Evolutionary conservation across 2,888 invertebrate species (phyloP).

Genomic region (Meganola albula): DNA sequence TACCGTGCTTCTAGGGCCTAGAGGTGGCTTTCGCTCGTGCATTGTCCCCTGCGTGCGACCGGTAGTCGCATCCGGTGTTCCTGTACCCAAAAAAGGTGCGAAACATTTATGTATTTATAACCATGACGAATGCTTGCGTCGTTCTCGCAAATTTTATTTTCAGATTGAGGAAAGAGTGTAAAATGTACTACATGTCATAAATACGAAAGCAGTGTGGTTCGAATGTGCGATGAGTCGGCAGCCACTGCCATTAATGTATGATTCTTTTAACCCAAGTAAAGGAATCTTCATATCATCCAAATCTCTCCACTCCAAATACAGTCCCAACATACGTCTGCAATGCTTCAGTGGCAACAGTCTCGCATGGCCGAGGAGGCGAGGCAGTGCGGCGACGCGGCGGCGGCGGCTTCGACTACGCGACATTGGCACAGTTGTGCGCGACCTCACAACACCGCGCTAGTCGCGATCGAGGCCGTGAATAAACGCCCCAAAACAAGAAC

Average conservation of each 20-base stretch:
- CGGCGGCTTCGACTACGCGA: conserved; percentile 48
- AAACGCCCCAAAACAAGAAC: conserved; percentile 67
- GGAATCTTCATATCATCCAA: no score
- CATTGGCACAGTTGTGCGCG: conserved; percentile 75
- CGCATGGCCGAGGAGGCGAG: conserved; percentile 56
- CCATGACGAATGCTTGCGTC: conserved; percentile 60
- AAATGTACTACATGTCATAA: conserved; percentile 46
- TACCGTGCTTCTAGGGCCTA: conserved; percentile 31
- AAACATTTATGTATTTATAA: conserved; percentile 68
- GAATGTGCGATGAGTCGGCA: conserved; percentile 25
- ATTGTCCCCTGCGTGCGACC: conserved; percentile 64
- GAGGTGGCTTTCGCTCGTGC: conserved; percentile 54
- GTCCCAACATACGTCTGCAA: conserved; percentile 22
- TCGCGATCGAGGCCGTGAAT: conserved; percentile 65
- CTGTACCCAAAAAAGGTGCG: conserved; percentile 75
- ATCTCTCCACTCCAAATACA: no score
- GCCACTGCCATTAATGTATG: no score
- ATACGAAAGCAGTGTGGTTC: conserved; percentile 35
- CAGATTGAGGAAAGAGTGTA: conserved; percentile 52
- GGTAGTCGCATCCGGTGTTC: conserved; percentile 73
- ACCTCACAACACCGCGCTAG: conserved; percentile 53
- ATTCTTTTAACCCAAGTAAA: no score
- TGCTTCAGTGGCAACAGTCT: conserved; percentile 45
- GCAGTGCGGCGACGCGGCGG: conserved; percentile 31
- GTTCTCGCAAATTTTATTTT: conserved; percentile 59